Evolutionary conservation across 2,888 invertebrate genomes (phyloP).

Genomic region (Synergus laeviventris): DNA sequence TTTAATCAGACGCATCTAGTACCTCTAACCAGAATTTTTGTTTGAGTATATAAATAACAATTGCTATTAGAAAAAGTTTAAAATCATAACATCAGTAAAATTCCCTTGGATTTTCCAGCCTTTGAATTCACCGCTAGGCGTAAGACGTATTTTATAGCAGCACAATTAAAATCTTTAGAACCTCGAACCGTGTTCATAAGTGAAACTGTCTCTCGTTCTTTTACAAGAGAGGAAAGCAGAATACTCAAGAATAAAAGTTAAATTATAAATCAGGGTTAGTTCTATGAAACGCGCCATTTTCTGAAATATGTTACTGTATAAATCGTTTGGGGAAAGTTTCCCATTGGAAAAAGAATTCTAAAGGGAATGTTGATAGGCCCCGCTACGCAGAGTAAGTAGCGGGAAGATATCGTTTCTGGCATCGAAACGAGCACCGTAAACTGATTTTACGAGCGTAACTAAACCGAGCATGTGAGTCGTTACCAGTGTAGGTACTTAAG

Average conservation of each 20-base stretch:
- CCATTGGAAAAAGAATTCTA: slow-evolving; percentile 37
- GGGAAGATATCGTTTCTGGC: slow-evolving; percentile 31
- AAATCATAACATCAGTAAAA: slow-evolving; percentile 5
- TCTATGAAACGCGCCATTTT: slow-evolving; percentile 15
- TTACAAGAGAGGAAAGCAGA: background rate
- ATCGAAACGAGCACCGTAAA: slow-evolving; percentile 39
- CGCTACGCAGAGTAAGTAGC: slow-evolving; percentile 27
- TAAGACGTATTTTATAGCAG: background rate
- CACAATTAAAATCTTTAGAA: background rate
- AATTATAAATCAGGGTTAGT: slow-evolving; percentile 1
- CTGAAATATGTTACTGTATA: slow-evolving; percentile 26
- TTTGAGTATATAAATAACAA: too few relatives aligned
- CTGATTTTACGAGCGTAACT: slow-evolving; percentile 38
- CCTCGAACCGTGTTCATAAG: background rate
- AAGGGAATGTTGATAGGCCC: slow-evolving; percentile 35
- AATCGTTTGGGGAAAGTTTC: slow-evolving; percentile 19
- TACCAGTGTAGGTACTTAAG: slow-evolving; percentile 37
- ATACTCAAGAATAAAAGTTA: background rate
- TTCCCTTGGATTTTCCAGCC: background rate
- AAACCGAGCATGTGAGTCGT: slow-evolving; percentile 40
- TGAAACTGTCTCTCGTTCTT: background rate
- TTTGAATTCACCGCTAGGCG: background rate
- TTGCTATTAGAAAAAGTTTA: too few relatives aligned
- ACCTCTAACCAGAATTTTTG: too few relatives aligned
- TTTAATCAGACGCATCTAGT: too few relatives aligned